Base-by-base conservation (phyloP, 2,797 vertebrate species). In the Vireo griseus region DNA sequence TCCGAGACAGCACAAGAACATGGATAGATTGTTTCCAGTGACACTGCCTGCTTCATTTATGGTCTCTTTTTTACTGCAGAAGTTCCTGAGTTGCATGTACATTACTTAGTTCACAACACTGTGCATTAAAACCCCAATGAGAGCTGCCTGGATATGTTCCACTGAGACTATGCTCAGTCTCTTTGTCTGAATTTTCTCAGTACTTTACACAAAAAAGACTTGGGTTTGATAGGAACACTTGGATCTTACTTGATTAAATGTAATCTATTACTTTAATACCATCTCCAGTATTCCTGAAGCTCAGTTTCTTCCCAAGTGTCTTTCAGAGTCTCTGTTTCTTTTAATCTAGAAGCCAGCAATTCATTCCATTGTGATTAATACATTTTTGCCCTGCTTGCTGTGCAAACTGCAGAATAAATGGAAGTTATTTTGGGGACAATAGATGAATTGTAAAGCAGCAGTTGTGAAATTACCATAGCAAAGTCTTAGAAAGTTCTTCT, bases 361-460 rank as follows among this genome's bases (percentile, higher is more conserved):
- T 86, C 18, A 45, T 65, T 72, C 31, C 31, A 72, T 39, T 83
- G 51, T 86, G 68, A 62, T 80, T 65, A 88, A 90, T 35, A 37
- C 6, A 9, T 45, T 90, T 86, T 72, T 3, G 4, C 20, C 7
- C 33, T 62, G 40, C 42, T 90, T 13, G 2, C 44, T 75, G 19
- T 29, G 21, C 3, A 9, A 94, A 54, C 44, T 82, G 47, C 22
- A 26, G 47, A 65, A 37, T 67, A 74, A 7, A 5, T 75, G 35
- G 74, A 39, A 81, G 44, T 44, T 93, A 78, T 93, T 95, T 66
- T 44, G 51, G 59, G 37, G 66, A 90, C 44, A 86, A 72, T 9
- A 75, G 82, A 65, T 37, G 25, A 74, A 81, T 55, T 69, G 31
- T 63, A 75, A 93, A 91, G 69, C 14, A 48, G 40, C 40, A 55